Evolutionary conservation across 2,113 vertebrate genomes (phyloP).

Genomic region (Daubentonia madagascariensis): DNA sequence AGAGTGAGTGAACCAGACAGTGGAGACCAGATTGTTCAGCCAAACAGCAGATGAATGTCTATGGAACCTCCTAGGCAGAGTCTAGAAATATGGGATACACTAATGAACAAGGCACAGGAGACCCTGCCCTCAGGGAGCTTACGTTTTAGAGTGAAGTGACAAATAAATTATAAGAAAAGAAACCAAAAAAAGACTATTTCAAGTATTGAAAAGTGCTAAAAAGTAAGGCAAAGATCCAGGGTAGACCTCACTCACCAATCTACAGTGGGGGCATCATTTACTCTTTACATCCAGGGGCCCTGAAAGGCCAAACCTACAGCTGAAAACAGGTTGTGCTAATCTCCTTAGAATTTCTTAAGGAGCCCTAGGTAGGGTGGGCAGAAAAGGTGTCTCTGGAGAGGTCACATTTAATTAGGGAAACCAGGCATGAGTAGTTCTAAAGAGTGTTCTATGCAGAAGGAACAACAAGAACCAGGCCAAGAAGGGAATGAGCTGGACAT

Average conservation of each 20-base stretch:
- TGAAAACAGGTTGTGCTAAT: not conserved
- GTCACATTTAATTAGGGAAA: not conserved
- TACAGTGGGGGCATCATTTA: not conserved
- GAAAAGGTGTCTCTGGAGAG: not conserved
- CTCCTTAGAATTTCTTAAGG: not conserved
- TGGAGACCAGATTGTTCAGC: not conserved
- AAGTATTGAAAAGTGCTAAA: not conserved
- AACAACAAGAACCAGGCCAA: not conserved
- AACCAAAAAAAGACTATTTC: not conserved
- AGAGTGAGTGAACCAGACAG: not conserved
- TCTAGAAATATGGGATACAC: not conserved
- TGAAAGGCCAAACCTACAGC: not conserved
- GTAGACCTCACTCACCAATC: not conserved
- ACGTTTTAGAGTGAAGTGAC: not conserved
- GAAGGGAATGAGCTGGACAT: not conserved
- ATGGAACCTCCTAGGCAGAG: not conserved
- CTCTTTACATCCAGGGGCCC: too few species aligned
- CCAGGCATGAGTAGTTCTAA: not conserved
- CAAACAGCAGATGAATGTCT: not conserved
- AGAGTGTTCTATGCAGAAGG: not conserved
- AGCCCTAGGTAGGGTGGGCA: not conserved
- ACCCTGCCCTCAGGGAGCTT: not conserved
- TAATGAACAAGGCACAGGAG: not conserved
- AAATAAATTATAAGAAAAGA: not conserved
- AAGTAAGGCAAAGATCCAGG: not conserved